These are phyloP conservation scores for Alca torda DNA, from an alignment of 2,797 vertebrate genomes.

Conservation along the genomic window DNA sequence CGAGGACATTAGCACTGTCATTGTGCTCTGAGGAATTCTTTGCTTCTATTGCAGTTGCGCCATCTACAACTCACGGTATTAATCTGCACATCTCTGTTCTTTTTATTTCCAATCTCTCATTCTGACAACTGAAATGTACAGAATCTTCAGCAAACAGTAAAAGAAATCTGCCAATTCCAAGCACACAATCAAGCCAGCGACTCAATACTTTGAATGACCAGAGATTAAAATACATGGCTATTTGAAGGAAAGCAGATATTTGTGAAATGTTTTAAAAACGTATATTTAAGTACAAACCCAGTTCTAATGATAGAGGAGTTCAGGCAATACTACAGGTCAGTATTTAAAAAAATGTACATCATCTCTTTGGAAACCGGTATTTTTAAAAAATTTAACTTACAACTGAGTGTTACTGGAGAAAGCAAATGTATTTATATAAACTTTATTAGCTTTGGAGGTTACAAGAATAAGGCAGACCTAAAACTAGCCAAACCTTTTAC, in stretches of 20 bases:
- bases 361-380: neutral
- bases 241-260: neutral
- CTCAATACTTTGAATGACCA: neutral
- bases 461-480: neutral
- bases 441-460: neutral
- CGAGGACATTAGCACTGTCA: neutral
- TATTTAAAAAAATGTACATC: neutral
- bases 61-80: neutral
- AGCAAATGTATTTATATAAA: neutral
- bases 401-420: neutral
- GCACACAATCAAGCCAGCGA: neutral
- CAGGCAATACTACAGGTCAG: neutral
- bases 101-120: neutral
- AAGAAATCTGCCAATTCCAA: neutral
- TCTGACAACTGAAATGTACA: neutral
- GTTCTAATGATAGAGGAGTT: neutral
- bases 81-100: neutral
- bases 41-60: neutral
- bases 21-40: neutral
- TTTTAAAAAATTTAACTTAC: neutral
- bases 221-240: neutral
- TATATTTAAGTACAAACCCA: neutral
- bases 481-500: neutral
- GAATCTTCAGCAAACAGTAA: neutral
- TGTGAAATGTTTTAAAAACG: neutral